Conservation (phyloP, 92 coral and sea anemone species). For the Porites divaricata region DNA sequence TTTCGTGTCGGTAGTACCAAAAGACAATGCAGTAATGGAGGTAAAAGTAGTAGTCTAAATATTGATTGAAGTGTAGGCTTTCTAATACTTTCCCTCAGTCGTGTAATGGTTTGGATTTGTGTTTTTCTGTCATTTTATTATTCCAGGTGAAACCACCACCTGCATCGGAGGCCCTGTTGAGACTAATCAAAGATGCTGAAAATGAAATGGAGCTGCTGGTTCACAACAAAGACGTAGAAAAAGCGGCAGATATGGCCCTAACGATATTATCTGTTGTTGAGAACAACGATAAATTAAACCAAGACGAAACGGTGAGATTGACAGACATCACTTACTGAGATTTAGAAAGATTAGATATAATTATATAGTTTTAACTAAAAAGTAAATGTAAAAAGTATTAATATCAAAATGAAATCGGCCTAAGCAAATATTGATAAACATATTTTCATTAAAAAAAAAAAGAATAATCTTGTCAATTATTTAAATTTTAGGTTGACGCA, state of each 20-base stretch:
- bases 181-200: slow-evolving; percentile 22
- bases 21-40: too few species aligned
- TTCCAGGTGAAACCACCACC: slow-evolving; percentile 41
- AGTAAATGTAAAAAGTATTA: too few species aligned
- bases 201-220: slow-evolving; percentile 27
- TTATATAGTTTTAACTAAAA: too few species aligned
- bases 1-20: too few species aligned
- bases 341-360: not conserved
- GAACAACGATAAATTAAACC: slow-evolving; percentile 24
- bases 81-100: not conserved
- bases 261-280: slow-evolving; percentile 44
- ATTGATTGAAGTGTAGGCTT: too few species aligned
- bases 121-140: not conserved
- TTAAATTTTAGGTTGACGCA: too few species aligned
- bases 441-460: too few species aligned
- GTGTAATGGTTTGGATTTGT: not conserved
- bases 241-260: slow-evolving; percentile 51
- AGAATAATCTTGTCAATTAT: too few species aligned
- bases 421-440: too few species aligned
- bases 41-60: too few species aligned
- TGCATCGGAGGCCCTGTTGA: slow-evolving; percentile 36
- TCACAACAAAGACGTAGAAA: slow-evolving; percentile 22
- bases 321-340: too few species aligned
- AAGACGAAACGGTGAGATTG: slow-evolving; percentile 40
- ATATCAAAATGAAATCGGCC: too few species aligned